phyloP scores from a whole-genome alignment of 2,888 invertebrate species.

The Diaphora mendica region DNA sequence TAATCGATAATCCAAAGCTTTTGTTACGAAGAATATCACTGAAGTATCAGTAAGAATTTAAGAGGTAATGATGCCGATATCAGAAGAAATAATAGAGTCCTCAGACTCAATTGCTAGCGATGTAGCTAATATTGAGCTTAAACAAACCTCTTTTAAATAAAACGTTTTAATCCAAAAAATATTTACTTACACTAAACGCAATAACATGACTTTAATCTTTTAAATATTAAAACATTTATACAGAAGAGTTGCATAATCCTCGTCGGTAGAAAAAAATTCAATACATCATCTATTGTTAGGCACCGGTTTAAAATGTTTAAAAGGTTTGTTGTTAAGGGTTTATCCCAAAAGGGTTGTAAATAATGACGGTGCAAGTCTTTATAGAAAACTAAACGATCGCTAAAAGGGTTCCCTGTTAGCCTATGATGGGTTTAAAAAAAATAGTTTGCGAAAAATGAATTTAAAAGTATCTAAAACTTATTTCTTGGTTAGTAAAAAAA shows the following conservation, averaged over 20 bases:
- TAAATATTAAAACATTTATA: conserved; percentile 86
- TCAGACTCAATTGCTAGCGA: background rate
- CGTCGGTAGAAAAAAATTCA: conserved; percentile 64
- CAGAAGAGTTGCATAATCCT: conserved; percentile 73
- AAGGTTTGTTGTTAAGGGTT: conserved; percentile 84
- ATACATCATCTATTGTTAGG: conserved; percentile 78
- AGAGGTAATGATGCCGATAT: background rate
- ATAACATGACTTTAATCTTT: conserved; percentile 84
- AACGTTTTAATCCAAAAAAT: conserved; percentile 66
- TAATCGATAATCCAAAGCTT: background rate
- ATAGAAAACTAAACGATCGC: conserved; percentile 79
- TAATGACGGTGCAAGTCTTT: conserved; percentile 83
- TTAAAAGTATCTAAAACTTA: background rate
- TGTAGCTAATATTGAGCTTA: conserved; percentile 15
- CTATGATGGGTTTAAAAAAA: conserved; percentile 36
- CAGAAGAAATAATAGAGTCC: background rate
- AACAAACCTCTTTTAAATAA: conserved; percentile 64
- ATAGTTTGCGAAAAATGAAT: background rate
- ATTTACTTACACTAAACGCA: conserved; percentile 67
- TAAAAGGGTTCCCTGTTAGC: conserved; percentile 54
- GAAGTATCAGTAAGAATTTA: background rate
- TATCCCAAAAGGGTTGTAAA: conserved; percentile 83
- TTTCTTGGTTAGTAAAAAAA: background rate
- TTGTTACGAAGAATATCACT: background rate
- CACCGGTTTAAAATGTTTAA: conserved; percentile 84